phyloP scores from a whole-genome alignment of 2,797 vertebrate genomes.

The Agapornis canus region DNA sequence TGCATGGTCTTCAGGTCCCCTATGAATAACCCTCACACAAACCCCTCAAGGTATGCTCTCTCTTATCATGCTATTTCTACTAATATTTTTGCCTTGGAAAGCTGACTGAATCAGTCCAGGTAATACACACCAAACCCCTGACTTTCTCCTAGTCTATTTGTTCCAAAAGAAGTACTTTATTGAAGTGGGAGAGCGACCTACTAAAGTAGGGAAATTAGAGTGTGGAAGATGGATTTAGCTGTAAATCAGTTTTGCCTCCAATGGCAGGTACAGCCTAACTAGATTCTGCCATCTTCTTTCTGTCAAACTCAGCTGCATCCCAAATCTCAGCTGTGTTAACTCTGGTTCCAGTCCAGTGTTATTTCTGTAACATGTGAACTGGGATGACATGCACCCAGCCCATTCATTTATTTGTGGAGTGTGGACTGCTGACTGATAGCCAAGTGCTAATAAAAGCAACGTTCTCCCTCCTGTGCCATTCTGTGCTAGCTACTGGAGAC shows the following conservation, averaged over 20 bases:
- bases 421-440: not conserved
- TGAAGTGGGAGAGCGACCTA: not conserved
- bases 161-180: not conserved
- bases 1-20: not conserved
- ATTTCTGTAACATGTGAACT: slow-evolving; percentile 37
- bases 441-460: not conserved
- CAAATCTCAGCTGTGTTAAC: slow-evolving; percentile 2
- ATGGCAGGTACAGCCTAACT: not conserved
- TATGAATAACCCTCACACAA: not conserved
- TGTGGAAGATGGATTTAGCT: not conserved
- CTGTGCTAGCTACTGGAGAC: rapidly evolving
- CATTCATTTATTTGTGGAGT: slow-evolving; percentile 48
- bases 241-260: not conserved
- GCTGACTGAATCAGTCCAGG: not conserved
- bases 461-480: not conserved
- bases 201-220: not conserved
- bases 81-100: not conserved
- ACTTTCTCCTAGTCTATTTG: not conserved
- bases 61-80: not conserved
- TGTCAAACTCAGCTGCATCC: not conserved
- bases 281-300: not conserved
- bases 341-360: slow-evolving; percentile 36
- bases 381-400: not conserved
- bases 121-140: not conserved
- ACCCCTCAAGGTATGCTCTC: not conserved